These are phyloP conservation scores for Aproaerema taeniolella DNA, from an alignment of 2,888 invertebrate genomes.

Conservation along the genomic window DNA sequence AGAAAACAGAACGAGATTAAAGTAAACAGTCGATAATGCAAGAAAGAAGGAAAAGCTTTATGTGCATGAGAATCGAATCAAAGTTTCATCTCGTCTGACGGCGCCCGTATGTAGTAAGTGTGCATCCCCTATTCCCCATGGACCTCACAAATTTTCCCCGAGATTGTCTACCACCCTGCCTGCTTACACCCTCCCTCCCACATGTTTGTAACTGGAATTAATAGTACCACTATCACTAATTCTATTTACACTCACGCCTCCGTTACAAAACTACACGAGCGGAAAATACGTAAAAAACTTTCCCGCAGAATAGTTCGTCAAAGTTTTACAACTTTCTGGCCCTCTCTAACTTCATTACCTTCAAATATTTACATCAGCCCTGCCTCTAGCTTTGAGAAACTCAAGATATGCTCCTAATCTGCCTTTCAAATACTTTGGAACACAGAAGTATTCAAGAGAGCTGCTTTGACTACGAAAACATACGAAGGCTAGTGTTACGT, in stretches of 20 bases:
- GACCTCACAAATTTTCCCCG: constrained; percentile 42
- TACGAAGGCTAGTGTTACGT: constrained; percentile 66
- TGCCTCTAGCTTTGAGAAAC: constrained; percentile 37
- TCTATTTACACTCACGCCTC: constrained; percentile 42
- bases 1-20: neutral
- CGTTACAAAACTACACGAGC: constrained; percentile 28
- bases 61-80: constrained; percentile 27
- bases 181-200: constrained; percentile 33
- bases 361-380: constrained; percentile 56
- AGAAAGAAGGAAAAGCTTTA: neutral
- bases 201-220: constrained; percentile 50
- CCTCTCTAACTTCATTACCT: constrained; percentile 42
- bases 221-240: constrained; percentile 45
- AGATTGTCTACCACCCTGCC: constrained; percentile 40
- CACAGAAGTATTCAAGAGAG: constrained; percentile 60
- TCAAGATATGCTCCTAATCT: constrained; percentile 65
- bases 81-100: constrained; percentile 26
- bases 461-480: constrained; percentile 64
- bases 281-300: constrained; percentile 21
- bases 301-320: constrained; percentile 14
- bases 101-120: constrained; percentile 17
- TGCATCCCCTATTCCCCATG: constrained; percentile 29
- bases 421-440: constrained; percentile 73
- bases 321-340: constrained; percentile 10
- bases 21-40: neutral